Base-by-base conservation (phyloP, 2,888 invertebrate species). In the Tipula unca region DNA sequence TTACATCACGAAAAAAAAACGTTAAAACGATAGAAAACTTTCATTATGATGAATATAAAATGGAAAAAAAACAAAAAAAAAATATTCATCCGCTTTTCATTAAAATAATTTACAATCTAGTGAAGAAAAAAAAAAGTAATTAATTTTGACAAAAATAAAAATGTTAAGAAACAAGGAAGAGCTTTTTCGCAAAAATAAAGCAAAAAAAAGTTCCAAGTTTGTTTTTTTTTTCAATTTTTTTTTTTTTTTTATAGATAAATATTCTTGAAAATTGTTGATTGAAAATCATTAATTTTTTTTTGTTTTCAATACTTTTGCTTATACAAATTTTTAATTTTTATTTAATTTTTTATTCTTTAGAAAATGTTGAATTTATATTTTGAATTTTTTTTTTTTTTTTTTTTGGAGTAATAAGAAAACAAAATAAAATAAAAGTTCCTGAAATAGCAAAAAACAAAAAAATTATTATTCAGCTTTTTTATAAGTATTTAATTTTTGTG, bases 71-170 rank as follows among this genome's bases (percentile, higher is more conserved):
- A 69, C 25, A 69, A 13, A 6, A 39, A 39, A 13, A 69, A 69
- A 69, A 69, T 69, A 69, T 69, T 69, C 69, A 69, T 69, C 69
- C 69, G 69, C 69, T 69, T 69, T 69, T 69, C 69, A 69, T 69
- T 69, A 69, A 69, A 69, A 69, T 69, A 69, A 25, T 69, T 69
- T 69, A 69, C 69, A 69, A 69, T 69, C 25, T 69, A n/a, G 69
- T 69, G 69, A 69, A 69, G 69, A 69, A 25, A 25, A 13, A 69
- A 69, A 69, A 69, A 69, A 25, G 69, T 69, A 69, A 69, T 69
- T 69, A 69, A 69, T 69, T 69, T 69, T 69, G 69, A 69, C 69
- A 69, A 69, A 69, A 69, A 69, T 69, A 13, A 69, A 69, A 69
- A 69, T 69, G 69, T 25, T 69, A 3, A 69, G 69, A 69, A 69